Evolutionary conservation across 2,888 invertebrate species (phyloP).

Genomic region (Tridacna gigas): DNA sequence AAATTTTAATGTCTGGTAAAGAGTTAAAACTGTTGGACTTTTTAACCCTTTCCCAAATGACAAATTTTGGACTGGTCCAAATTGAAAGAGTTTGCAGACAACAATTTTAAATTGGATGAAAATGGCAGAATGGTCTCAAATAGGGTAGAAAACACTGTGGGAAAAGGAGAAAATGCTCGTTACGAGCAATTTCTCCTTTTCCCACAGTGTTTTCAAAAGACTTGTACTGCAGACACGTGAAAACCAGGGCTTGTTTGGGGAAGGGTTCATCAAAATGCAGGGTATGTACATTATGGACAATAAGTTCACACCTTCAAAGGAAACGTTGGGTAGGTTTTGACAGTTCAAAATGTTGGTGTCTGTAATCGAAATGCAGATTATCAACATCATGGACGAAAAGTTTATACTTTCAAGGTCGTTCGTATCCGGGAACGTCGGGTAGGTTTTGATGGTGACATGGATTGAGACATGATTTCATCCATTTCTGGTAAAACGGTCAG

Average conservation of each 20-base stretch:
- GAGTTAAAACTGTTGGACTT: background rate
- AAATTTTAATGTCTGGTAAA: background rate
- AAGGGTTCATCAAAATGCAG: background rate
- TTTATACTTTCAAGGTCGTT: constrained; percentile 78
- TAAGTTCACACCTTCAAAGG: background rate
- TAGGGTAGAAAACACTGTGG: too few species aligned
- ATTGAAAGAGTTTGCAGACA: too few species aligned
- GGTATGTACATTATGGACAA: background rate
- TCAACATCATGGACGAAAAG: background rate
- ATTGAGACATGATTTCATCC: constrained; percentile 76
- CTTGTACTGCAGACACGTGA: too few species aligned
- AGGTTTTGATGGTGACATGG: constrained; percentile 71
- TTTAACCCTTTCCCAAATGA: too few species aligned
- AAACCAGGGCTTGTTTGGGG: too few species aligned
- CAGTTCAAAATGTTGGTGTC: background rate
- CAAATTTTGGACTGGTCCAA: too few species aligned
- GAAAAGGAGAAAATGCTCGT: too few species aligned
- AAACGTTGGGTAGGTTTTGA: background rate
- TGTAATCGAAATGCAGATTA: background rate
- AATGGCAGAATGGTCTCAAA: too few species aligned
- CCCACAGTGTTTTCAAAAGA: too few species aligned
- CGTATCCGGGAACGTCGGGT: constrained; percentile 77
- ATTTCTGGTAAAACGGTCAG: constrained; percentile 93
- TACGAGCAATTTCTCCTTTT: too few species aligned
- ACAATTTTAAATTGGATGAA: too few species aligned